These are phyloP conservation scores for Sorex maritimensis DNA, from an alignment of 2,797 vertebrate species.

Conservation along the genomic window DNA sequence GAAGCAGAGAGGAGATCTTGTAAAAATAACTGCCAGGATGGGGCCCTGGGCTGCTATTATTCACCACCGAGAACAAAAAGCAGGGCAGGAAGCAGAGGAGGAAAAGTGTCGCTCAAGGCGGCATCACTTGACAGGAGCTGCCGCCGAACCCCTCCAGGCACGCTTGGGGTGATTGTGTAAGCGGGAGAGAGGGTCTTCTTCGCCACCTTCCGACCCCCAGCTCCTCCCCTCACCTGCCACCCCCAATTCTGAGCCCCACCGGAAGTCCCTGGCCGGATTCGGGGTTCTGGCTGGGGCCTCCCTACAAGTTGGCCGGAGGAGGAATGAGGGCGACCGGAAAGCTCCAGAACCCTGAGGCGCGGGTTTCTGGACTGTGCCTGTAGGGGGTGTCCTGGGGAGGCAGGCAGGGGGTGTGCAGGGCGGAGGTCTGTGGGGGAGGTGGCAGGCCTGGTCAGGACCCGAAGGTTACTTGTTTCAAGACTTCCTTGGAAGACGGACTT, in stretches of 20 bases:
- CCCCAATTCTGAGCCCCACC: neutral
- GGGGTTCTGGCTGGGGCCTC: neutral
- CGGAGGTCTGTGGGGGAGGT: neutral
- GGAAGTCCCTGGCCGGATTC: neutral
- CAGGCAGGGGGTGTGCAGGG: neutral
- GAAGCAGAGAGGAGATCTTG: slow-evolving; percentile 86
- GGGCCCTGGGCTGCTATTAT: slow-evolving; percentile 87
- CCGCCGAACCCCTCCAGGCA: slow-evolving; percentile 60
- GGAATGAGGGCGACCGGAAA: neutral
- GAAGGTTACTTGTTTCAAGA: fast-evolving
- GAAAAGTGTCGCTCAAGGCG: slow-evolving; percentile 86
- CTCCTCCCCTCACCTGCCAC: neutral
- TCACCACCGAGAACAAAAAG: slow-evolving; percentile 90
- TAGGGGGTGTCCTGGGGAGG: neutral
- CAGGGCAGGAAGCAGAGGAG: slow-evolving; percentile 90
- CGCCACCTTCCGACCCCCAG: neutral
- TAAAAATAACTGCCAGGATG: slow-evolving; percentile 89
- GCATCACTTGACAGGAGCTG: slow-evolving; percentile 86
- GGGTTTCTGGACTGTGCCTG: neutral
- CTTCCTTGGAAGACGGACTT: neutral
- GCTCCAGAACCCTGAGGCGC: neutral
- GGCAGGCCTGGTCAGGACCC: neutral
- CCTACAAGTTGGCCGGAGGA: neutral
- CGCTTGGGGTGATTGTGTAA: slow-evolving; percentile 81
- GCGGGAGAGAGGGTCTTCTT: slow-evolving; percentile 68